phyloP scores from a whole-genome alignment of 2,797 vertebrate species.

The Falco columbarius region DNA sequence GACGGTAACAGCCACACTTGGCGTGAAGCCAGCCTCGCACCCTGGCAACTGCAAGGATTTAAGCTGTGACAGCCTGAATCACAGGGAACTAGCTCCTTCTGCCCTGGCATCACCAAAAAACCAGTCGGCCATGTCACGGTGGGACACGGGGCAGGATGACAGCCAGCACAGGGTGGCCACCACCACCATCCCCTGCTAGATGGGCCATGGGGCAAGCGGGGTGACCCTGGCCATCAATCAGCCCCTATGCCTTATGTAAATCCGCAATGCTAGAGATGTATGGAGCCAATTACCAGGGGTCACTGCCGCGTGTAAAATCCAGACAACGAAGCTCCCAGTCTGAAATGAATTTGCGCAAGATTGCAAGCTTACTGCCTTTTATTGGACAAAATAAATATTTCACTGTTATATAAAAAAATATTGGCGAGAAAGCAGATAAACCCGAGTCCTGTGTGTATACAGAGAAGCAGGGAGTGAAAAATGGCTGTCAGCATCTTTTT shows the following conservation, averaged over 20 bases:
- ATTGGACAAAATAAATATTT: slow-evolving; percentile 70
- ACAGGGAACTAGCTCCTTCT: rapidly evolving
- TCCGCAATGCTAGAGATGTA: slow-evolving; percentile 67
- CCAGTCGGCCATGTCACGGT: rapidly evolving
- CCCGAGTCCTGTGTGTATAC: slow-evolving; percentile 28
- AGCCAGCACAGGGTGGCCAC: rapidly evolving
- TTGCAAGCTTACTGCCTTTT: slow-evolving; percentile 63
- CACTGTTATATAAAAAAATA: slow-evolving; percentile 65
- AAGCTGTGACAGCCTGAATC: rapidly evolving
- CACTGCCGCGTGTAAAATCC: slow-evolving; percentile 35
- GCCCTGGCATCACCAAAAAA: background rate
- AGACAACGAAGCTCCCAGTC: background rate
- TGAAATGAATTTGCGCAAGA: slow-evolving; percentile 4
- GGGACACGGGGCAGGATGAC: background rate
- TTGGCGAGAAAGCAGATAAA: slow-evolving; percentile 59
- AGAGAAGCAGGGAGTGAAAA: slow-evolving; percentile 58
- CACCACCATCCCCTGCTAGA: background rate
- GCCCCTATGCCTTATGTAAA: slow-evolving; percentile 56
- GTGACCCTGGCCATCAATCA: slow-evolving; percentile 62
- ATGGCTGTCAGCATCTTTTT: slow-evolving; percentile 39
- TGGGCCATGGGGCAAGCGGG: background rate
- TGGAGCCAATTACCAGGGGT: slow-evolving; percentile 76
- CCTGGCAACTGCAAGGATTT: rapidly evolving
- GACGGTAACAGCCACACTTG: rapidly evolving
- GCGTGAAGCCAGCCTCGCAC: rapidly evolving